These are phyloP conservation scores for Reticulitermes lucifugus DNA, from an alignment of 2,888 invertebrate species.

Conservation along the genomic window DNA sequence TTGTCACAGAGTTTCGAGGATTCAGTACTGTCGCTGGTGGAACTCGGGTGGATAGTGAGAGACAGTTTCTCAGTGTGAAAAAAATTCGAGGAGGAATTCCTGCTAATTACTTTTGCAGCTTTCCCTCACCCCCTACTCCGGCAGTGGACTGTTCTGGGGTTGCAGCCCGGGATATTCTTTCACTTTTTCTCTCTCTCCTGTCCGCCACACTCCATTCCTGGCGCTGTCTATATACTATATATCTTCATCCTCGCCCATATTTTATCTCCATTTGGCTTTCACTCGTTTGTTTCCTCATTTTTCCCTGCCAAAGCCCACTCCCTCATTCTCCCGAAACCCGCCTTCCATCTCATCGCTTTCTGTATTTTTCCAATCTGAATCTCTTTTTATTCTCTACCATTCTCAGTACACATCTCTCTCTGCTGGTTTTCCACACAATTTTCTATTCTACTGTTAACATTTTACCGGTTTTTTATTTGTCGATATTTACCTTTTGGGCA, in stretches of 20 bases:
- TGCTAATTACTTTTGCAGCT: background rate
- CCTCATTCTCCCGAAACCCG: background rate
- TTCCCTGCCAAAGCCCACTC: background rate
- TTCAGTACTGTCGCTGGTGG: too few species aligned
- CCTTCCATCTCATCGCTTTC: background rate
- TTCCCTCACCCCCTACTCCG: background rate
- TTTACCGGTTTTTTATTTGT: background rate
- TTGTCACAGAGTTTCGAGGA: too few species aligned
- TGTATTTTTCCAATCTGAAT: background rate
- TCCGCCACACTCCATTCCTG: background rate
- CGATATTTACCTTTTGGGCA: background rate
- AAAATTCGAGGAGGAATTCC: background rate
- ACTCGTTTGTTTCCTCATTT: slow-evolving; percentile 10
- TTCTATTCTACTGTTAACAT: background rate
- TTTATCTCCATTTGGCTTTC: background rate
- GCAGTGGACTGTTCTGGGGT: background rate
- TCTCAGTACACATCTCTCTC: background rate
- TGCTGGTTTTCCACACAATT: background rate
- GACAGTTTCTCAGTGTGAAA: too few species aligned
- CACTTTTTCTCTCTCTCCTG: background rate
- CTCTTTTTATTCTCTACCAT: background rate
- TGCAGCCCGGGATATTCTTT: slow-evolving; percentile 3
- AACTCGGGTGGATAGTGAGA: too few species aligned
- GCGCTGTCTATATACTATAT: background rate
- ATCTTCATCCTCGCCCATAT: slow-evolving; percentile 3